Conservation (phyloP, 1,140 invertebrate species). For the Cryptotermes secundus region DNA sequence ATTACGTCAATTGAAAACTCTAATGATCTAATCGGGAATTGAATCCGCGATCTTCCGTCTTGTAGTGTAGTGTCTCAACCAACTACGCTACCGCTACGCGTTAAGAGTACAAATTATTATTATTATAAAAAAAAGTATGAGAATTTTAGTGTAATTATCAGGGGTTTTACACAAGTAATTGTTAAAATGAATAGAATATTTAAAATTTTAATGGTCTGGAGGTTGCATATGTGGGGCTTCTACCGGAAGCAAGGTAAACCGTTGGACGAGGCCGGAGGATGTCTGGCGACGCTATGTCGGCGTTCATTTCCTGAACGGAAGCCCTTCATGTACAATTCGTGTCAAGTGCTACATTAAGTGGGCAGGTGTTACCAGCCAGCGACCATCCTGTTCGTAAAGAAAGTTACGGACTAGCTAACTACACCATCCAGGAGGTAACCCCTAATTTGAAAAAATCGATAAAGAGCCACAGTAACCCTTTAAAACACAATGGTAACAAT, state of each 20-base stretch:
- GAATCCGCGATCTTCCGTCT: no score
- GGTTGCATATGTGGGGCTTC: not conserved
- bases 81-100: no score
- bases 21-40: no score
- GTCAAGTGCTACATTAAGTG: not conserved
- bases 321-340: not conserved
- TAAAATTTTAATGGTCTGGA: not conserved
- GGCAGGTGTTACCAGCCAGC: not conserved
- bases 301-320: not conserved
- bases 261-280: not conserved
- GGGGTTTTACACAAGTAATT: no score
- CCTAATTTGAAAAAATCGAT: not conserved
- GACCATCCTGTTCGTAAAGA: not conserved
- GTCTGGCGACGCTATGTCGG: not conserved
- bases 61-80: no score
- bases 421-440: not conserved
- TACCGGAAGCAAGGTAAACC: not conserved
- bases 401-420: not conserved
- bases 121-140: no score
- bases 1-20: no score
- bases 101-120: no score
- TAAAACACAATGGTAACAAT: no score
- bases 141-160: no score
- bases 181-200: not conserved
- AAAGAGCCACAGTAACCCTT: no score